Conservation (phyloP, 1,140 invertebrate species). For the Leptinotarsa texana region DNA sequence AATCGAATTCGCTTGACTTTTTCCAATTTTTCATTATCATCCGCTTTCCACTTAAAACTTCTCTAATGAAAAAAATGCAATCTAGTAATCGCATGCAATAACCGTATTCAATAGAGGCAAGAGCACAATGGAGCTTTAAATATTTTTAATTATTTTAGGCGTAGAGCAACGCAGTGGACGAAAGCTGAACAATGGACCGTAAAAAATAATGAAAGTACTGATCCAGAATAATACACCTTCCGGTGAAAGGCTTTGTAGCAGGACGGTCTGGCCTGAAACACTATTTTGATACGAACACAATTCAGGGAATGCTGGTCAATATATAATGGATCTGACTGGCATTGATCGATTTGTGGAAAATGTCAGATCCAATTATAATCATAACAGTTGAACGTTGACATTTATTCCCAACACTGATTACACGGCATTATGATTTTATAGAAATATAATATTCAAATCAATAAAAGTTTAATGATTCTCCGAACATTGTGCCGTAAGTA, state of each 20-base stretch:
- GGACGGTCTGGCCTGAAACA: background rate
- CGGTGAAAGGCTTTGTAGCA: background rate
- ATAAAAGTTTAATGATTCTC: no score
- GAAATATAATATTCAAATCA: no score
- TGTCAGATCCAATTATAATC: no score
- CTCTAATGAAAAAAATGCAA: conserved; percentile 1
- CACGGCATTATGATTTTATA: no score
- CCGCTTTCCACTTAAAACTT: background rate
- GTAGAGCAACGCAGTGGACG: background rate
- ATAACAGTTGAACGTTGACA: no score
- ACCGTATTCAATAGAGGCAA: background rate
- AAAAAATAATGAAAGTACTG: conserved; percentile 4
- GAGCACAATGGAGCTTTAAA: background rate
- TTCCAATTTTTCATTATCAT: background rate
- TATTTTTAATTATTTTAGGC: conserved; percentile 9
- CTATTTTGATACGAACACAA: background rate
- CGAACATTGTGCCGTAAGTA: no score
- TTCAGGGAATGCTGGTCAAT: background rate
- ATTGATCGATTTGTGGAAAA: no score
- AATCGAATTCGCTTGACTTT: background rate
- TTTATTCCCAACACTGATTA: no score
- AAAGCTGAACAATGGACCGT: background rate
- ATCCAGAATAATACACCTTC: background rate
- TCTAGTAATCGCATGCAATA: conserved; percentile 5
- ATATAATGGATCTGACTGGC: no score